Evolutionary conservation across 2,113 vertebrate genomes (phyloP), one percentile per base, ranked within the genome.

Genomic region (Rissa tridactyla): DNA sequence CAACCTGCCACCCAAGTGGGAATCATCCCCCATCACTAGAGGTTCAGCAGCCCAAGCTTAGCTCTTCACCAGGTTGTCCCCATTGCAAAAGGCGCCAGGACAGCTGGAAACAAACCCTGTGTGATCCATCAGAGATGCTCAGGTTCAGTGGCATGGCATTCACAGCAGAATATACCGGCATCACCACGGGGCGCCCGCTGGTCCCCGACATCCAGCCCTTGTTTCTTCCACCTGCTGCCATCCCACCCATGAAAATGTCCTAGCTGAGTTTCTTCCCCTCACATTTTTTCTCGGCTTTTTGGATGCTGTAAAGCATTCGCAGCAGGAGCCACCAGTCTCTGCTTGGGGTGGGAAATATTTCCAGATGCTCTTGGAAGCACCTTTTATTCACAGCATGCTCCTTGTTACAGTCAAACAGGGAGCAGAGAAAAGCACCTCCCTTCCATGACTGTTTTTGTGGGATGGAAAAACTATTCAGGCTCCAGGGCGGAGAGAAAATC

Each of bases 331-430:
- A 29, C 44, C 52, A 57, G 0, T 40, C 55, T 90, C 70, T 88
- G 32, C 47, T 75, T 68, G 60, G 88, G 32, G 30, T 40, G 57
- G 80, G 76, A 90, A 95, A 87, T 60, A 84, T 26, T 96, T 95
- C 88, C 94, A 96, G 92, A 96, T 91, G 83, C 52, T 86, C 51
- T 92, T 97, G 94, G 95, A 94, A 91, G 80, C 65, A 93, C 92
- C 90, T 93, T 94, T 86, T 52, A 76, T 84, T 89, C 92, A 87
- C 77, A 96, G 73, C 81, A 42, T 44, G 79, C 17, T 92, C 71
- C 54, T 73, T 78, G 60, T 55, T 95, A 62, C 49, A 66, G 62
- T 82, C 83, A 86, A 94, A 61, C 34, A 22, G 64, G 68, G 64
- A 92, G 65, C 69, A 79, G n/a, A 21, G 57, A 81, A 95, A 96